phyloP scores from a whole-genome alignment of 2,888 invertebrate species.

The Ptychoptera albimana region DNA sequence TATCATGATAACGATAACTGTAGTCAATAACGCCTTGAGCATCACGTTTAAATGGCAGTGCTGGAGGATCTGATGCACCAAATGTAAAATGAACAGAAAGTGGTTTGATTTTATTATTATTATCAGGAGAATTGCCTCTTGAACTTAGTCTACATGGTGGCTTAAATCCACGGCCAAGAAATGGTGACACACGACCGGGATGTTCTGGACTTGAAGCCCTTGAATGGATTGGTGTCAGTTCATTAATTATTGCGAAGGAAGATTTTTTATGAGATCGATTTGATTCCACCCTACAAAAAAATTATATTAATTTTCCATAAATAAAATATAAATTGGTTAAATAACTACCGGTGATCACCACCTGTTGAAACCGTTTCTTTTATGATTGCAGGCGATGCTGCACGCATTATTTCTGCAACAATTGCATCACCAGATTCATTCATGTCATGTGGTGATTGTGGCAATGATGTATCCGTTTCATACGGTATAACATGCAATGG shows the following conservation, averaged over 20 bases:
- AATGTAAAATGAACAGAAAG: background rate
- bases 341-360: conserved; percentile 23
- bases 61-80: too few species aligned
- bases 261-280: conserved; percentile 43
- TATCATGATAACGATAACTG: too few species aligned
- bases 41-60: too few species aligned
- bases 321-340: background rate
- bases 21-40: too few species aligned
- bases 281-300: background rate
- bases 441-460: too few species aligned
- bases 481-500: too few species aligned
- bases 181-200: conserved; percentile 40
- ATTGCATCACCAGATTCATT: conserved; percentile 1
- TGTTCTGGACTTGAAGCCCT: conserved; percentile 33
- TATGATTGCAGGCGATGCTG: conserved; percentile 25
- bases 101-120: background rate
- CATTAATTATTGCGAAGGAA: conserved; percentile 52
- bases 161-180: conserved; percentile 40
- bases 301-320: background rate
- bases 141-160: conserved; percentile 7
- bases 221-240: conserved; percentile 35
- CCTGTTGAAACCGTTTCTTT: conserved; percentile 25
- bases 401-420: conserved; percentile 12
- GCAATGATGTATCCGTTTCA: too few species aligned
- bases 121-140: background rate